Evolutionary conservation across 2,113 vertebrate genomes (phyloP), one percentile per base, ranked within the genome.

Genomic region (Phyllostomus hastatus): DNA sequence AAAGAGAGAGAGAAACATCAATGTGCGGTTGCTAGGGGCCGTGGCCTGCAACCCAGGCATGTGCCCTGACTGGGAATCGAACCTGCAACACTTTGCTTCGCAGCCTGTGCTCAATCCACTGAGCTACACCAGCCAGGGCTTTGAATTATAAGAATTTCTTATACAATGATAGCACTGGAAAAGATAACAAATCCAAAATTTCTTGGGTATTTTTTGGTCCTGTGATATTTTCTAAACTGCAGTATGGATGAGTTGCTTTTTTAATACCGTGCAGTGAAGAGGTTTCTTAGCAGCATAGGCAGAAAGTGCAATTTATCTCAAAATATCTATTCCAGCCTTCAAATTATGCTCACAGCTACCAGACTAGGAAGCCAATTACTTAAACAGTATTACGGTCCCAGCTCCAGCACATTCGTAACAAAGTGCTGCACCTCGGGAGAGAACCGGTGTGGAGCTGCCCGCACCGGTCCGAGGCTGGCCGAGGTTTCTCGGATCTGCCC

Each of bases 241-340:
- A 57, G 4, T 81, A 15, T 38, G 50, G 43, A 54, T 46, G 26
- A 81, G 35, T 88, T 80, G 43, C 22, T 78, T 91, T 91, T 88
- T 94, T 80, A 88, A 83, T 82, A 31, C 24, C 78, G 48, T 70
- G 24, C 31, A 73, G 41, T 52, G 26, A 90, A 81, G 57, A 92
- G n/a, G 6, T 75, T 92, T 93, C 61, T 95, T 89, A 78, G 48
- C 67, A 73, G 50, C 79, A 52, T 5, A 50, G 17, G 64, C 88
- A 33, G 41, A 86, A 67, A 85, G 22, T 78, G n/a, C 33, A 94
- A 17, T 79, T 93, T 61, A 90, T 88, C 82, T 82, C 73, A 89
- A 97, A 95, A 82, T 84, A 91, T 46, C 69, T 92, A 24, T 69
- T 33, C 16, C 95, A 86, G 52, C 41, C 59, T 97, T 91, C 78